Conservation (phyloP, 2,113 vertebrate genomes). For the Lethenteron reissneri region DNA sequence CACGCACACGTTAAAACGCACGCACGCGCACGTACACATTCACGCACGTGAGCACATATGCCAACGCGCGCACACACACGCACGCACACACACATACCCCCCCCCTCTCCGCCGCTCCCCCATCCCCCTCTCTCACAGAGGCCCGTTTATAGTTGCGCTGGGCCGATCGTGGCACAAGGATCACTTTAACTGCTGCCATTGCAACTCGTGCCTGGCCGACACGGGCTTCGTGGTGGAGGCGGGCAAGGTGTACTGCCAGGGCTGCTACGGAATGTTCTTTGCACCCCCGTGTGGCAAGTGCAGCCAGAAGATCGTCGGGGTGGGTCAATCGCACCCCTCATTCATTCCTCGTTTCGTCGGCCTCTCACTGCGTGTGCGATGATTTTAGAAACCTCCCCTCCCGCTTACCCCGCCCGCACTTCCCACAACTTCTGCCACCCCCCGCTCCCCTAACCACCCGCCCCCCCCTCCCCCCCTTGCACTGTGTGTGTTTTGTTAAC, state of each 20-base stretch:
- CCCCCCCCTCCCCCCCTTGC: slow-evolving; percentile 15
- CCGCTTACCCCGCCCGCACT: slow-evolving; percentile 14
- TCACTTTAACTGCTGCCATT: slow-evolving; percentile 73
- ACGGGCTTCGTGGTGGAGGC: slow-evolving; percentile 77
- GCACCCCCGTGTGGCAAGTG: slow-evolving; percentile 63
- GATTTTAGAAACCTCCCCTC: no score
- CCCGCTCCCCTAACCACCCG: slow-evolving; percentile 17
- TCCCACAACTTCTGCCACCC: slow-evolving; percentile 24
- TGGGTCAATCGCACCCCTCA: slow-evolving; percentile 23
- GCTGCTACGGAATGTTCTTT: slow-evolving; percentile 79
- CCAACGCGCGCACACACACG: no score
- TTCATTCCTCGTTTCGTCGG: background rate
- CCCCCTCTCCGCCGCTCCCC: no score
- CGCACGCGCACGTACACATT: no score
- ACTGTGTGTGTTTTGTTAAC: background rate
- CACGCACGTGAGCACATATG: no score
- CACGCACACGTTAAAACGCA: no score
- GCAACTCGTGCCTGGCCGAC: slow-evolving; percentile 57
- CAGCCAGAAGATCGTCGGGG: slow-evolving; percentile 73
- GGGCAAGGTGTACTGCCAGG: slow-evolving; percentile 52
- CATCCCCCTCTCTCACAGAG: slow-evolving; percentile 25
- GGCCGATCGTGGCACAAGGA: slow-evolving; percentile 93
- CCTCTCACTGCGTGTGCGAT: no score
- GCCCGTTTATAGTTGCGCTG: slow-evolving; percentile 80
- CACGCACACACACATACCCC: no score